A percentile compares a stretch with the other conserved stretches of the same genome.
These are phyloP conservation scores for Spicauda simplicius DNA, from an alignment of 2,888 invertebrate genomes.

Conservation along the genomic window DNA sequence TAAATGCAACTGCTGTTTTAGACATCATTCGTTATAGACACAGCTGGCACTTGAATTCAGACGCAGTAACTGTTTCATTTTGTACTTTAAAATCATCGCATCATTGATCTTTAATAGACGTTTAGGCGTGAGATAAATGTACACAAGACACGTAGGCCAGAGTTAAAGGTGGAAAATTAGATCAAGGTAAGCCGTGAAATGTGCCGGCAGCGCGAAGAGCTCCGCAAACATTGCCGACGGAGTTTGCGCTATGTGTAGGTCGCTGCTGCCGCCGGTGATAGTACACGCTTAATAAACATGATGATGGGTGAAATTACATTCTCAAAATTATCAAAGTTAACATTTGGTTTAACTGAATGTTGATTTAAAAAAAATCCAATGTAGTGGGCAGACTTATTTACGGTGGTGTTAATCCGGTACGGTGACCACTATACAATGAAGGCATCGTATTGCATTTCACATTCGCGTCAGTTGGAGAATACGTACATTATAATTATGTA, in stretches of 20 bases:
- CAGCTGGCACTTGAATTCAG: no score
- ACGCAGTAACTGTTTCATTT: neutral
- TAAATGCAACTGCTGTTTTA: no score
- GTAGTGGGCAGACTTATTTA: no score
- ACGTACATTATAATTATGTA: no score
- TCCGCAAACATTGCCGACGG: neutral
- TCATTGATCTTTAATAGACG: neutral
- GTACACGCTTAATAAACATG: neutral
- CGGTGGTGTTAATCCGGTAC: no score
- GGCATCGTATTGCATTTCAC: no score
- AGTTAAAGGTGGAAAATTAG: neutral
- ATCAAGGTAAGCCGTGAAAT: constrained; percentile 3
- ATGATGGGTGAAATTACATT: neutral
- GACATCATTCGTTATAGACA: no score
- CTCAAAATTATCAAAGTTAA: no score
- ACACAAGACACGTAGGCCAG: constrained; percentile 1
- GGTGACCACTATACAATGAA: no score
- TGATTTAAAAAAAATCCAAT: no score
- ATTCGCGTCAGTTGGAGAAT: no score
- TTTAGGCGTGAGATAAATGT: neutral
- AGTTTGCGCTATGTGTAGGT: constrained; percentile 1
- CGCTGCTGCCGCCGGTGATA: neutral
- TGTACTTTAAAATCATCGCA: neutral
- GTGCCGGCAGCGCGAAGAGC: neutral
- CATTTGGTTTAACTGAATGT: no score